Conservation (phyloP, 1,140 invertebrate genomes). For the Temnothorax longispinosus region DNA sequence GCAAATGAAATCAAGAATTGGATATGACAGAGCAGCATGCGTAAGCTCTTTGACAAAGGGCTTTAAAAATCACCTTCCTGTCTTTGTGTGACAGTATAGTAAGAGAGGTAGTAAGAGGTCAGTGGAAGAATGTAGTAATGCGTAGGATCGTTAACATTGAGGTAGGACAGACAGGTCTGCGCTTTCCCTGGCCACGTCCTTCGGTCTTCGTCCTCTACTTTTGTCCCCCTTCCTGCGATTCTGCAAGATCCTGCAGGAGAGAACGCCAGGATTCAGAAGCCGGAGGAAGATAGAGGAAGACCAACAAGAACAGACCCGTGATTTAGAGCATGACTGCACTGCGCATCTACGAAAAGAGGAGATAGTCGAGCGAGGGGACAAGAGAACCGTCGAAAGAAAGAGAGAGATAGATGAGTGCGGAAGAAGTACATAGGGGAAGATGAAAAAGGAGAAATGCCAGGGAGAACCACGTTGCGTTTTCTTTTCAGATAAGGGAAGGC, state of each 20-base stretch:
- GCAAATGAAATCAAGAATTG: constrained; percentile 17
- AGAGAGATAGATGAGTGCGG: constrained; percentile 36
- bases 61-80: constrained; percentile 47
- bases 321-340: constrained; percentile 76
- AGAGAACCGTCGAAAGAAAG: constrained; percentile 34
- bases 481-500: constrained; percentile 64
- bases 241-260: constrained; percentile 4
- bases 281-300: constrained; percentile 61
- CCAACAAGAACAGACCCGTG: constrained; percentile 73
- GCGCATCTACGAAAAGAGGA: constrained; percentile 67
- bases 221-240: constrained; percentile 50
- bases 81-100: constrained; percentile 34
- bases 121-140: constrained; percentile 39
- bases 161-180: constrained; percentile 72
- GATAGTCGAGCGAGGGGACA: constrained; percentile 30
- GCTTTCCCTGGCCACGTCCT: constrained; percentile 62
- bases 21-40: constrained; percentile 37
- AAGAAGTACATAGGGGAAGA: constrained; percentile 32
- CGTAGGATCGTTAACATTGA: constrained; percentile 72
- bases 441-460: constrained; percentile 47
- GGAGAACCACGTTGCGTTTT: constrained; percentile 49
- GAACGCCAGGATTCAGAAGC: constrained; percentile 45
- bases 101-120: not conserved
- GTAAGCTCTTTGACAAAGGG: constrained; percentile 53
- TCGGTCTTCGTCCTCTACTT: constrained; percentile 21